Evolutionary conservation across 2,113 vertebrate species (phyloP).

Genomic region (Antechinus stuartii): DNA sequence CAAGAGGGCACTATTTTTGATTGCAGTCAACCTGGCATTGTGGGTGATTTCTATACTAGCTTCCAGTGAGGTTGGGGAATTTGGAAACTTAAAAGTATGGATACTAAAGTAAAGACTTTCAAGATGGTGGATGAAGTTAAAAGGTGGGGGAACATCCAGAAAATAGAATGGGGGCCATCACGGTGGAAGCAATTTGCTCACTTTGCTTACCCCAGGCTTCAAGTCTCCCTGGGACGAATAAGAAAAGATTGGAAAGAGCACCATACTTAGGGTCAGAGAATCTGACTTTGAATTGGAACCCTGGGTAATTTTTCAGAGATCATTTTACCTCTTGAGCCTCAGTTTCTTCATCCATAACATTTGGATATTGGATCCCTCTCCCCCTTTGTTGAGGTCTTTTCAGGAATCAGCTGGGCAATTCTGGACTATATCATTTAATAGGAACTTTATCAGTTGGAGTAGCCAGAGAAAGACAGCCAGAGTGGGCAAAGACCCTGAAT

Average conservation of each 20-base stretch:
- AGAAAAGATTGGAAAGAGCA: neutral
- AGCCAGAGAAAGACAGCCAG: neutral
- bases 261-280: neutral
- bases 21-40: neutral
- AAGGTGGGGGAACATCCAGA: neutral
- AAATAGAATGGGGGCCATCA: neutral
- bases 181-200: neutral
- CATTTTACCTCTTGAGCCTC: neutral
- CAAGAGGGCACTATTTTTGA: neutral
- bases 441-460: neutral
- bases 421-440: neutral
- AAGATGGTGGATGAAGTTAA: neutral
- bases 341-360: neutral
- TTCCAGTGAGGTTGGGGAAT: neutral
- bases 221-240: neutral
- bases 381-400: neutral
- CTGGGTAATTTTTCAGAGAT: neutral
- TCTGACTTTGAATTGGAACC: neutral
- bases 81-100: neutral
- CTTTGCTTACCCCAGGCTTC: neutral
- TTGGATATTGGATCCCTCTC: neutral
- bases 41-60: neutral
- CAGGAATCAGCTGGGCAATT: neutral
- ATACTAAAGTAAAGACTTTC: neutral
- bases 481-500: neutral